Percentiles rank a stretch among this genome's conserved stretches.
phyloP scores from a whole-genome alignment of 2,797 vertebrate genomes.

The Amniataba percoides region DNA sequence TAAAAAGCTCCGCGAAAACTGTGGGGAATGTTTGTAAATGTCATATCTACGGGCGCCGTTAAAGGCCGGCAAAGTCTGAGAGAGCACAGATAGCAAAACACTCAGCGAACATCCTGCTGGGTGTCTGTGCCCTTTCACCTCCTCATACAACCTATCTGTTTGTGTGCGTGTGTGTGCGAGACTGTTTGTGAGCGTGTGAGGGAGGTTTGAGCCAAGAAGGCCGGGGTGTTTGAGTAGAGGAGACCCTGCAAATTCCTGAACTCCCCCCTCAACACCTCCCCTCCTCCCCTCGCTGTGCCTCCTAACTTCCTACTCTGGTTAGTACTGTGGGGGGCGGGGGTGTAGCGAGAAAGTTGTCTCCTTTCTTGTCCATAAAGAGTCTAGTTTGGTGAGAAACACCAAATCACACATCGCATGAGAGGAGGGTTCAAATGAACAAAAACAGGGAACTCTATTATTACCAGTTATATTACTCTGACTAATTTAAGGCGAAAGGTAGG shows the following conservation, averaged over 20 bases:
- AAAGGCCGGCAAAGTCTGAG: constrained; percentile 55
- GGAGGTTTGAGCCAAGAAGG: constrained; percentile 74
- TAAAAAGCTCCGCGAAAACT: constrained; percentile 50
- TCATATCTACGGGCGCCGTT: constrained; percentile 58
- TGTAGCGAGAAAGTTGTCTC: constrained; percentile 43
- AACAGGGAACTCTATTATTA: constrained; percentile 75
- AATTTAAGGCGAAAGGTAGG: constrained; percentile 81
- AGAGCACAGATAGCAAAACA: constrained; percentile 72
- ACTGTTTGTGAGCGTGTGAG: constrained; percentile 59
- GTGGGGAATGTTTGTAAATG: constrained; percentile 61
- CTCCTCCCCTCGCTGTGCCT: constrained; percentile 69
- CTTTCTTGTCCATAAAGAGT: constrained; percentile 34
- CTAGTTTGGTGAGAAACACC: constrained; percentile 18
- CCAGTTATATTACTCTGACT: constrained; percentile 72
- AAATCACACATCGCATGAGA: constrained; percentile 7
- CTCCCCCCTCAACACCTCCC: constrained; percentile 52
- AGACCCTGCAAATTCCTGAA: constrained; percentile 83
- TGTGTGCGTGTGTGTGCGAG: constrained; percentile 41
- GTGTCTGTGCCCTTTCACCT: constrained; percentile 78
- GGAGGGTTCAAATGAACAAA: constrained; percentile 68
- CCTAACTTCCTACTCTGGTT: constrained; percentile 79
- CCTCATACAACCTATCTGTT: constrained; percentile 65
- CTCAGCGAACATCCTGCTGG: constrained; percentile 76
- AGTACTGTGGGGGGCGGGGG: constrained; percentile 45
- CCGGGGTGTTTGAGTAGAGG: constrained; percentile 72